Base-by-base conservation (phyloP, 2,797 vertebrate species). In the Myotis daubentonii region DNA sequence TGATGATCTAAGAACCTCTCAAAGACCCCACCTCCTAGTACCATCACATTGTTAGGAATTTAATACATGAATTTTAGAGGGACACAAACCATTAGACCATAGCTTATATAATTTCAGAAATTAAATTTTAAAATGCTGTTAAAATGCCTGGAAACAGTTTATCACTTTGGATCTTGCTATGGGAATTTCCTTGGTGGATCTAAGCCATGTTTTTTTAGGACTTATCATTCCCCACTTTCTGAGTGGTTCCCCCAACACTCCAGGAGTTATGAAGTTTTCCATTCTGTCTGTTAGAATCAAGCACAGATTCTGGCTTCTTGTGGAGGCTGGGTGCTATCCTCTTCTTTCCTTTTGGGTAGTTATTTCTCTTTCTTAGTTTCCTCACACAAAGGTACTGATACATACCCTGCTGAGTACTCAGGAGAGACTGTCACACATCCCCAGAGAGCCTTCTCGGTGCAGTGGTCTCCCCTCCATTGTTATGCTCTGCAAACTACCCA, bases 381-480 rank as follows among this genome's bases (percentile, higher is more conserved):
- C 53, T 94, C 22, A 15, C 10, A 20, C 38, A 20, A 9, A 6
- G 10, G 68, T 2, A 2, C 28, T 22, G 53, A 23, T 11, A 17
- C 7, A 8, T n/a, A 3, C 41, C 22, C 38, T 33, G 38, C 28
- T 6, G 55, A 55, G 13, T 1, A 0, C 74, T 23, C 15, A 6
- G 9, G 15, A n/a, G 5, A 30, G 22, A 44, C 13, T 2, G n/a
- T 36, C 9, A 2, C 23, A 4, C 5, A 44, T 9, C 4, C 9
- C 9, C 9, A 3, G 22, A 30, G 20, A 1, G 4, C 25, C n/a
- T 57, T 36, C 25, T 22, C 0, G 15, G 19, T 1, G 11, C 4
- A 25, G 9, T 13, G 0, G 4, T 20, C 25, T 12, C 25, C 22
- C 51, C 17, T 20, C 15, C 16, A 6, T 3, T 1, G 5, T 12